These are phyloP conservation scores for Lypha dubia DNA, from an alignment of 2,888 invertebrate genomes.

Conservation along the genomic window DNA sequence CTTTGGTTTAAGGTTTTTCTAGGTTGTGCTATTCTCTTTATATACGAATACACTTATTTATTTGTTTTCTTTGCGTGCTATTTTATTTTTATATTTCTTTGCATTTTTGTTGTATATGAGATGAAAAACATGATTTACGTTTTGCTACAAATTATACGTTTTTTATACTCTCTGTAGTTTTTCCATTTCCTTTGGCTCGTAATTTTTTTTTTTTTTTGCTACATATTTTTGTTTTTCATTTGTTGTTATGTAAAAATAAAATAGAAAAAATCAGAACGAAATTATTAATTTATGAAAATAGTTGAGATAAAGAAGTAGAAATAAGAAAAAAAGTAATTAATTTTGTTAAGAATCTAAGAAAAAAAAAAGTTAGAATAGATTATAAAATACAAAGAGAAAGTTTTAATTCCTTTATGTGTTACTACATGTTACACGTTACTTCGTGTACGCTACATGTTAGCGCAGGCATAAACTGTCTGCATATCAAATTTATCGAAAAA, in stretches of 20 bases:
- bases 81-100: too few species aligned
- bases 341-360: background rate
- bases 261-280: background rate
- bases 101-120: slow-evolving; percentile 29
- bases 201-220: background rate
- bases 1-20: background rate
- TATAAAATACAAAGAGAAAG: too few species aligned
- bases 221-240: background rate
- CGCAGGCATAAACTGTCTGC: too few species aligned
- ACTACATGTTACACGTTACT: too few species aligned
- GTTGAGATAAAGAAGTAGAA: background rate
- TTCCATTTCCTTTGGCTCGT: background rate
- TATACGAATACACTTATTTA: background rate
- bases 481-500: too few species aligned
- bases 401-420: too few species aligned
- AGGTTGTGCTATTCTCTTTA: background rate
- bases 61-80: background rate
- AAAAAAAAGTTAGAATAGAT: background rate
- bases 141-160: slow-evolving; percentile 23
- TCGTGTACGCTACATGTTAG: too few species aligned
- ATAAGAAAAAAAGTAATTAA: background rate
- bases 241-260: background rate
- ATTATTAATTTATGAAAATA: background rate
- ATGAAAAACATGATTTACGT: slow-evolving; percentile 57
- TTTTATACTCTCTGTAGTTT: background rate